phyloP scores from a whole-genome alignment of 2,888 invertebrate species.

The Brenthis ino region DNA sequence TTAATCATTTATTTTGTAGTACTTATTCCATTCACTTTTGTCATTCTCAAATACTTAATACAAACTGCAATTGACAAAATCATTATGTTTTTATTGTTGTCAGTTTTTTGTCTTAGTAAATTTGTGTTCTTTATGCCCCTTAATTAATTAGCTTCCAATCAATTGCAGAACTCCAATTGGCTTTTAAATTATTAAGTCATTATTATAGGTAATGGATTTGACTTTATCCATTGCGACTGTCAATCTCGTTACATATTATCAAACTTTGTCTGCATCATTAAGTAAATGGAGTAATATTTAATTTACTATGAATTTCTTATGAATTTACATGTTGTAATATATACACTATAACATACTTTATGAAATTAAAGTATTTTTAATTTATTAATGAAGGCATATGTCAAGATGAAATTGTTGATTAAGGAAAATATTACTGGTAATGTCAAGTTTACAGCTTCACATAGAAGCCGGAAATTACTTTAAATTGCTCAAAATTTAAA shows the following conservation, averaged over 20 bases:
- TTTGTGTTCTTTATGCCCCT: constrained; percentile 18
- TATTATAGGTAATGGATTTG: constrained; percentile 45
- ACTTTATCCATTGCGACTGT: constrained; percentile 45
- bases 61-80: constrained; percentile 72
- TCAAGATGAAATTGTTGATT: constrained; percentile 22
- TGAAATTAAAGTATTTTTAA: neutral
- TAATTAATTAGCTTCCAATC: constrained; percentile 29
- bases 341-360: neutral
- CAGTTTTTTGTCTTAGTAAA: constrained; percentile 17
- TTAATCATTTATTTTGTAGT: constrained; percentile 14
- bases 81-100: constrained; percentile 15
- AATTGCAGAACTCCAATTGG: constrained; percentile 31
- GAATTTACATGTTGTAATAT: neutral
- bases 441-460: too few species aligned
- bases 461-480: too few species aligned
- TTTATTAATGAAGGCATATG: neutral
- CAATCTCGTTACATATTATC: constrained; percentile 50
- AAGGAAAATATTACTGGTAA: neutral
- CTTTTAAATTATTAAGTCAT: constrained; percentile 36
- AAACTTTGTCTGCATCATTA: constrained; percentile 33
- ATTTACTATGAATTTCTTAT: constrained; percentile 19
- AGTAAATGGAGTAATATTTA: constrained; percentile 25
- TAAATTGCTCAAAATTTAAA: neutral
- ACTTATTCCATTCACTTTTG: constrained; percentile 1
- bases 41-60: constrained; percentile 30